Conservation (phyloP, 2,888 invertebrate genomes). For the Chironomus tentans region DNA sequence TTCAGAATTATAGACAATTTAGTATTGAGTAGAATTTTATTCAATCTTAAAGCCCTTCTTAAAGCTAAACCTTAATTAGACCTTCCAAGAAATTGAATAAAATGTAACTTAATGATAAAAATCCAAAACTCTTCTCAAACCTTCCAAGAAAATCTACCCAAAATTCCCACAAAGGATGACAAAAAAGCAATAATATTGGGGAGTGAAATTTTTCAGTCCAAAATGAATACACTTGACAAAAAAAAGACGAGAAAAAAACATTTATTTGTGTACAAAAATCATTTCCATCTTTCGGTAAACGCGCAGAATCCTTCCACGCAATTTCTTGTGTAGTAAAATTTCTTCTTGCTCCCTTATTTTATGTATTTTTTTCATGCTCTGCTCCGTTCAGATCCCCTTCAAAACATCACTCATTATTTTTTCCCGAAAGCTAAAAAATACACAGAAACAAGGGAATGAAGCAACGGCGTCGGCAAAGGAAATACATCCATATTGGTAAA, state of each 20-base stretch:
- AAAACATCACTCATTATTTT: conserved; percentile 2
- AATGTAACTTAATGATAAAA: too few species aligned
- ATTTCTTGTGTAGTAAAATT: conserved; percentile 17
- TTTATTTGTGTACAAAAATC: conserved; percentile 18
- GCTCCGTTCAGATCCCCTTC: not conserved
- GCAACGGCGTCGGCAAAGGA: too few species aligned
- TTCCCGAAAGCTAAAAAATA: not conserved
- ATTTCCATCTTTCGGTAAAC: not conserved
- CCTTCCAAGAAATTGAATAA: too few species aligned
- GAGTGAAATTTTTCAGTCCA: not conserved
- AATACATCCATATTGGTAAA: not conserved
- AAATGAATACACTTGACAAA: not conserved
- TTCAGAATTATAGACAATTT: too few species aligned
- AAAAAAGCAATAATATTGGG: not conserved
- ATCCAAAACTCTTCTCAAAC: too few species aligned
- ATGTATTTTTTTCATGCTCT: not conserved
- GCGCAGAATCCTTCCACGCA: conserved; percentile 26
- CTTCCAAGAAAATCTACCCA: too few species aligned
- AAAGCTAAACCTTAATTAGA: too few species aligned
- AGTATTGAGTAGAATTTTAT: too few species aligned
- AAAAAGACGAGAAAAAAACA: not conserved
- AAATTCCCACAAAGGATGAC: not conserved
- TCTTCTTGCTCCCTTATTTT: not conserved
- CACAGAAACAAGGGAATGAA: not conserved
- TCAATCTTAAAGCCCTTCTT: too few species aligned